Base-by-base conservation (phyloP, 1,140 invertebrate species). In the Saccostrea cuccullata region DNA sequence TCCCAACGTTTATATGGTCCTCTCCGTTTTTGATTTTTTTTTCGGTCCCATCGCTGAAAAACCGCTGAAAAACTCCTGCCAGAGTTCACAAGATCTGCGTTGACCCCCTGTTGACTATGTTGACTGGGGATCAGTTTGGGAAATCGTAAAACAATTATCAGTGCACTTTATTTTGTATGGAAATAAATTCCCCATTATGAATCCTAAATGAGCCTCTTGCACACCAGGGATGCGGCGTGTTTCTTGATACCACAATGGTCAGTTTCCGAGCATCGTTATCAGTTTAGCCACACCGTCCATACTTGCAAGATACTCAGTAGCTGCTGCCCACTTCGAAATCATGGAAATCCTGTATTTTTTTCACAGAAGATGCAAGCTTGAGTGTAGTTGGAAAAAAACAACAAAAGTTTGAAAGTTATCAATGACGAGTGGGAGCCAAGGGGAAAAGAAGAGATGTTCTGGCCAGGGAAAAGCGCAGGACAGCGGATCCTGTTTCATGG, bases 211-310 rank as follows among this genome's bases (percentile, higher is more conserved):
- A 6, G 6, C n/a, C 60, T n/a, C 60, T 64, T 64, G 60, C 60
- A 64, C 60, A 64, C 12, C 60, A 64, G 60, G 60, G n/a, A n/a
- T 64, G 15, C n/a, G 60, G 60, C 60, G 60, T 64, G 60, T 20
- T 20, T 9, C 15, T 64, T 64, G 60, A 64, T 64, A 64, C 60
- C n/a, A 47, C 47, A 47, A 47, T 47, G 60, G 6, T 64, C 12
- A 64, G 60, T 64, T 64, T 64, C 60, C 13, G 47, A 47, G 60
- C 60, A 64, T 64, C 60, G 60, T 64, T 64, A 64, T 64, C 60
- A 64, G 60, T 64, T 36, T 64, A 5, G 15, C n/a, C 60, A 13
- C 3, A 15, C 60, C 15, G 5, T 64, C 60, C 60, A 15, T 64
- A 13, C n/a, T 20, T n/a, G 15, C 15, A 36, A 36, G 30, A 36